Base-by-base conservation (phyloP, 2,888 invertebrate genomes). In the Deroplatys truncata region DNA sequence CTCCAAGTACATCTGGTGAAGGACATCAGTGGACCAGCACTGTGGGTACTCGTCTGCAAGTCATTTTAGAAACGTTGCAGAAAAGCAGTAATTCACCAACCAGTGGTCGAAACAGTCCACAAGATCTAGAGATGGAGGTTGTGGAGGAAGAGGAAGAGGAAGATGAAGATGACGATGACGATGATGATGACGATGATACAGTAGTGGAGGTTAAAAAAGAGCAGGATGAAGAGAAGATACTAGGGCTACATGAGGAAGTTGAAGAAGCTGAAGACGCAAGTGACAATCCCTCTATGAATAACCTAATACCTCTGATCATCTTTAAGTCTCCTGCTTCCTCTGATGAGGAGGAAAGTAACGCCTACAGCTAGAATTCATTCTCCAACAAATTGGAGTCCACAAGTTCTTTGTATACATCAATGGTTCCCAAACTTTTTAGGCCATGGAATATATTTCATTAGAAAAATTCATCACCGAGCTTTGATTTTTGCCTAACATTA, bases 61-160 rank as follows among this genome's bases (percentile, higher is more conserved):
- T 89, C 28, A 91, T 91, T 72, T 90, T 90, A n/a, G 90, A 90
- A 86, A 88, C 89, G 9, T 88, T 91, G 56, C 91, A 91, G 28
- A 91, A 90, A 83, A 90, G 86, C 28, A 88, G 82, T 31, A 83
- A 43, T 10, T 87, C 87, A 35, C 87, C 87, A 8, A 31, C 15
- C 20, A 83, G 35, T 13, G 43, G 87, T 29, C 20, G 56, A 5
- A 86, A 82, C 13, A 85, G 28, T 28, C 89, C 82, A 83, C 82
- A 31, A 15, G 72, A 87, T n/a, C 13, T 35, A 20, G 84, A 89
- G 83, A 86, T 84, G 83, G 86, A 86, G 16, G 84, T 86, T 84
- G 89, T 29, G 28, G 89, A 87, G 35, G 82, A 82, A 82, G 82
- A 82, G 82, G 20, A 20, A 82, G 82, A 82, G 82, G 13, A 20